These are phyloP conservation scores for Prorops nasuta DNA, from an alignment of 1,140 invertebrate genomes.

Conservation along the genomic window DNA sequence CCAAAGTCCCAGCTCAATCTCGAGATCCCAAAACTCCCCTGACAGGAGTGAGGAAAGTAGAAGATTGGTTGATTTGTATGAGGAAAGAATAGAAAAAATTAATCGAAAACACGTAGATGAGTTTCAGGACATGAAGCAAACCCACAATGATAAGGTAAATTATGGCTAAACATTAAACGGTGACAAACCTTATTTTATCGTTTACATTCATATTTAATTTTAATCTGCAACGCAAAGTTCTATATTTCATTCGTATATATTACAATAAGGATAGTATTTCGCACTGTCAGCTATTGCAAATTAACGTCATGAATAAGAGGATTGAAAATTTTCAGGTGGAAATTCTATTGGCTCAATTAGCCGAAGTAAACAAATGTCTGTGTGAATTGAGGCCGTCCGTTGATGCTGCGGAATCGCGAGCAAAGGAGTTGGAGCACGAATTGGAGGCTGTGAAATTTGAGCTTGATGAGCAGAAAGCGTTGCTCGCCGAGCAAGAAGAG, in stretches of 20 bases:
- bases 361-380: conserved; percentile 75
- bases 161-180: no score
- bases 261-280: background rate
- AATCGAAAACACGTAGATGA: conserved; percentile 68
- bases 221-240: background rate
- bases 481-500: conserved; percentile 67
- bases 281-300: no score
- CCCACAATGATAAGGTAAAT: conserved; percentile 73
- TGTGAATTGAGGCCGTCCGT: conserved; percentile 60
- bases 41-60: conserved; percentile 64
- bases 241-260: background rate
- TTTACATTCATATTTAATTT: no score
- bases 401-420: conserved; percentile 65
- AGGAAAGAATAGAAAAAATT: conserved; percentile 71
- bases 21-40: conserved; percentile 12
- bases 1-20: background rate
- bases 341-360: conserved; percentile 71
- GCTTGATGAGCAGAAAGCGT: conserved; percentile 52
- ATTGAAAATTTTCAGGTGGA: no score
- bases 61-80: conserved; percentile 68
- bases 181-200: no score
- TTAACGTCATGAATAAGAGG: no score
- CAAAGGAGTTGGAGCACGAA: conserved; percentile 67
- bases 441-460: conserved; percentile 67
- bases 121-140: conserved; percentile 69